Base-by-base conservation (phyloP, 2,888 invertebrate genomes). In the Halictus quadricinctus region DNA sequence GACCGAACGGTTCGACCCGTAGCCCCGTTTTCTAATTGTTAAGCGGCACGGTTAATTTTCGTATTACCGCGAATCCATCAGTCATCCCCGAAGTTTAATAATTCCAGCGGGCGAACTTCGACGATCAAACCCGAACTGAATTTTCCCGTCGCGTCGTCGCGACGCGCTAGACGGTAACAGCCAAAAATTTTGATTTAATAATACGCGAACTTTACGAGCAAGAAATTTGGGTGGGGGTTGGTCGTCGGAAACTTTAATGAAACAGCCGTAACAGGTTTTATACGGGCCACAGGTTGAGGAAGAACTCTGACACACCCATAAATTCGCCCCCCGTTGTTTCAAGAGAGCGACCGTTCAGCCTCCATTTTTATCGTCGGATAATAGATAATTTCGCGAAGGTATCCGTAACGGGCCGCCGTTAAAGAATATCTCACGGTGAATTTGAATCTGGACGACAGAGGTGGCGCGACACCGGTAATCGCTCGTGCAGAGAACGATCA, bases 401-500 rank as follows among this genome's bases (percentile, higher is more conserved):
- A 15, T 7, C n/a, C 25, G 12, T 72, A 58, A 75, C 43, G 25
- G 36, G 15, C 1, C 64, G 50, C 7, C 36, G 46, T 70, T 48
- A n/a, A 43, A 64, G n/a, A 25, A 7, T 72, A 72, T 85, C 36
- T 41, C 36, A 46, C 15, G 25, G 58, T 41, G 77, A 18, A 78
- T 58, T 80, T 12, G 73, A 76, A 78, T 83, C 76, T 75, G 48
- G 1, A 36, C 54, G 46, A 18, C 50, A n/a, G 46, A 43, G 25
- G 81, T 66, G 66, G 58, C 48, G 25, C 29, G 29, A 54, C 64
- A 36, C 36, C 25, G 72, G 81, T 80, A 85, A 86, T 86, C 85
- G 69, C 64, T 60, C 48, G 43, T 72, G 46, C n/a, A 72, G 72
- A 50, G 75, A 80, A 80, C 78, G 78, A 29, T 29, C 29, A 29